Evolutionary conservation across 2,113 vertebrate genomes (phyloP), one percentile per base, ranked within the genome.

Genomic region (Fulmarus glacialis): DNA sequence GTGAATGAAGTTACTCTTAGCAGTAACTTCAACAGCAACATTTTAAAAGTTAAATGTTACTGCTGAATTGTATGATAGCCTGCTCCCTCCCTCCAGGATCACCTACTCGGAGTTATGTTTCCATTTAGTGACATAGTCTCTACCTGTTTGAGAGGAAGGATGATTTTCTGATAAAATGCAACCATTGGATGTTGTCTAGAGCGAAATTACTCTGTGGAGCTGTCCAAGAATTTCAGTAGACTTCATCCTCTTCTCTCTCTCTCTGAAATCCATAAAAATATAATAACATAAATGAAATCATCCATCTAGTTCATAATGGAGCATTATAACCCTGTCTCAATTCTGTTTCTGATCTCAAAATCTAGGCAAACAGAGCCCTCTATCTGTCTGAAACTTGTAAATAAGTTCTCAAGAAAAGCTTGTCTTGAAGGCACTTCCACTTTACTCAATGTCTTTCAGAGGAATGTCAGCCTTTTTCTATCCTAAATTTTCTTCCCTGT

Each of bases 341-440:
- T 84, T 94, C 64, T 78, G n/a, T 55, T 77, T 93, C 53, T 86
- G 21, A 63, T 96, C 56, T 88, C 36, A 91, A 3, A 94, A 91
- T 93, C 48, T 91, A 48, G 90, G 84, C 89, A 95, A 21, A 67
- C 60, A 87, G 96, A 96, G 77, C 92, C 91, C 77, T 92, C 68
- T 96, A n/a, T 93, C 91, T 97, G 94, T 79, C 48, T 90, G 45
- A 60, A 79, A 87, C 24, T 74, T 26, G 4, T 68, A 66, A 79
- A 50, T 85, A 77, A 93, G n/a, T 63, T 75, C 50, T 48, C 27
- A 91, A 85, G 78, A 79, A 87, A 74, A 72, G 47, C 56, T 75
- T 23, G 21, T 91, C 27, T 89, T 43, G 59, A 82, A 89, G 73
- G 27, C 16, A n/a, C 24, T 83, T 88, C 18, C 4, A 22, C 58